Conservation (phyloP, 2,797 vertebrate species). For the Crenuchus spilurus region DNA sequence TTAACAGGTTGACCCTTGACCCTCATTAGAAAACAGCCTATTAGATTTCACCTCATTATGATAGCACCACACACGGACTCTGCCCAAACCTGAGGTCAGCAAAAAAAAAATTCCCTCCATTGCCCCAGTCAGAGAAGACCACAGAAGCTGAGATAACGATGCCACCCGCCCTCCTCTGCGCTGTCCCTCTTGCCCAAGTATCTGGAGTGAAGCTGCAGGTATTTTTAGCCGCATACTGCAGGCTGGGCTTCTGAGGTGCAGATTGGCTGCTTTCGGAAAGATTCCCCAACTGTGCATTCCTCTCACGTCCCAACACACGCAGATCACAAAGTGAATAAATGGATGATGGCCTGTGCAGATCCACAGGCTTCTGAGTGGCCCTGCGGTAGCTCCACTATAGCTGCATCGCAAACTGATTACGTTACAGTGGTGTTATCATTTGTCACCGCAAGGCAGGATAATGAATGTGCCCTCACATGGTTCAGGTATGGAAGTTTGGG, state of each 20-base stretch:
- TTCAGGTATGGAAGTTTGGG: constrained; percentile 27
- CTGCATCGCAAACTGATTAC: constrained; percentile 37
- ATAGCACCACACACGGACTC: constrained; percentile 29
- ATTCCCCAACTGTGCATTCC: constrained; percentile 24
- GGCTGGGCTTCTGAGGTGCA: constrained; percentile 10
- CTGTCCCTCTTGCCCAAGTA: constrained; percentile 13
- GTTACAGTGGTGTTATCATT: constrained; percentile 31
- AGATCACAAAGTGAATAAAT: constrained; percentile 46
- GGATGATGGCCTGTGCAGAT: constrained; percentile 34
- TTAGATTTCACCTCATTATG: constrained; percentile 50
- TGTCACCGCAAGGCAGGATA: constrained; percentile 34
- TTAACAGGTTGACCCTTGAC: constrained; percentile 42
- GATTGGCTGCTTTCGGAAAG: constrained; percentile 20
- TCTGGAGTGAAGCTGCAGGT: background rate
- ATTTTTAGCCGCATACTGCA: constrained; percentile 30
- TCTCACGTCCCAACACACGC: constrained; percentile 14
- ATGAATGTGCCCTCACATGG: constrained; percentile 1
- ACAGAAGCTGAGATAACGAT: constrained; percentile 23
- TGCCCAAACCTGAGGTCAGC: constrained; percentile 45
- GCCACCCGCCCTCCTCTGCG: constrained; percentile 2
- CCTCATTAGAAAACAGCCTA: constrained; percentile 49
- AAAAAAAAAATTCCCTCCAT: constrained; percentile 34
- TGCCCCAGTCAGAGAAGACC: constrained; percentile 28
- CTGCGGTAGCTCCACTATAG: constrained; percentile 21
- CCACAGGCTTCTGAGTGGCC: constrained; percentile 30